Evolutionary conservation across 2,797 vertebrate species (phyloP).

Genomic region (Poecilia wingei): DNA sequence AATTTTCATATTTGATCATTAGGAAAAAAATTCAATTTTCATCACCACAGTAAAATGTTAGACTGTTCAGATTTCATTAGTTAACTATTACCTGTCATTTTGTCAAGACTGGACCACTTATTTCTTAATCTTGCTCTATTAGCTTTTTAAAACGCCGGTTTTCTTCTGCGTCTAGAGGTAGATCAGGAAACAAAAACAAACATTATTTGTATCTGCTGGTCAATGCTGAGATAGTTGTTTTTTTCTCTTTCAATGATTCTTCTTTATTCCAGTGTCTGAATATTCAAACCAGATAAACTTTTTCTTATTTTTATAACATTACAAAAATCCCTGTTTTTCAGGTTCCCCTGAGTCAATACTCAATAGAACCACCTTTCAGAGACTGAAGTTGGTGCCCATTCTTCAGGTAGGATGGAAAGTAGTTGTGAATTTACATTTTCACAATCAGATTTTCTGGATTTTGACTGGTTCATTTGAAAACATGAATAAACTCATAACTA

Average conservation of each 20-base stretch:
- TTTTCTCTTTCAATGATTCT: background rate
- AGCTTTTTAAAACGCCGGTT: background rate
- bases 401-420: background rate
- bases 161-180: background rate
- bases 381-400: background rate
- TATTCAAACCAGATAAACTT: background rate
- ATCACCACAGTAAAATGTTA: background rate
- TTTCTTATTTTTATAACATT: background rate
- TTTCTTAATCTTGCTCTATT: background rate
- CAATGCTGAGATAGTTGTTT: background rate
- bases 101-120: conserved; percentile 1
- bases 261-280: background rate
- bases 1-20: background rate
- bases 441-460: background rate
- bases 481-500: background rate
- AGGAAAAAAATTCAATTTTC: background rate
- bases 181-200: background rate
- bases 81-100: conserved; percentile 8
- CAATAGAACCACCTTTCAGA: background rate
- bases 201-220: background rate
- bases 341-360: background rate
- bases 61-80: conserved; percentile 1
- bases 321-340: background rate
- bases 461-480: background rate
- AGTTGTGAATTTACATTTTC: background rate